These are phyloP conservation scores for Eurypyga helias DNA, from an alignment of 2,113 vertebrate genomes.

Conservation along the genomic window DNA sequence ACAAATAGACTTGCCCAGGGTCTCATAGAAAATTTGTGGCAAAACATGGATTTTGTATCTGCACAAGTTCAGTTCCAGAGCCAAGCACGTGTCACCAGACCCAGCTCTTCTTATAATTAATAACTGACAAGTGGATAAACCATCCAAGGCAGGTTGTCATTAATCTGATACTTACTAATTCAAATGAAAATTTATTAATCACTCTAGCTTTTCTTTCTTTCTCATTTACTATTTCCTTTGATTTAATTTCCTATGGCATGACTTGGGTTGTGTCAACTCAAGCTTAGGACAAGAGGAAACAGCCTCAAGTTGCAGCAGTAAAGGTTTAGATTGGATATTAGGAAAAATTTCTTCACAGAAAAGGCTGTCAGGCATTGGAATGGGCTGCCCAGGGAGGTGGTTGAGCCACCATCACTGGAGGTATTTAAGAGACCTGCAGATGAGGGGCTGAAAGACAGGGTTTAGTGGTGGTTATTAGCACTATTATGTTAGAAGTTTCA, in stretches of 20 bases:
- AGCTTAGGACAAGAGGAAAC: no score
- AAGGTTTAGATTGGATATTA: no score
- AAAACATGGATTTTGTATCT: neutral
- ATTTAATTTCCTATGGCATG: neutral
- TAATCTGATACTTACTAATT: neutral
- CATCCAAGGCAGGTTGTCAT: neutral
- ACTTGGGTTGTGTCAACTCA: neutral
- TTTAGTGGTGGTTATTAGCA: no score
- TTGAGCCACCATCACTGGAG: no score
- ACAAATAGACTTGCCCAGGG: neutral
- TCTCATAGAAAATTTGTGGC: neutral
- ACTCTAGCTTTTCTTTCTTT: neutral
- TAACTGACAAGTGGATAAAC: neutral
- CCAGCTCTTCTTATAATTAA: neutral
- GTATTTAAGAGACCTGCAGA: no score
- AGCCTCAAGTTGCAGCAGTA: no score
- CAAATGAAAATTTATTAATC: neutral
- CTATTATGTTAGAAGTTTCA: no score
- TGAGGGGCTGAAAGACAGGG: no score
- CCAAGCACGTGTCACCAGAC: neutral
- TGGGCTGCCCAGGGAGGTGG: no score
- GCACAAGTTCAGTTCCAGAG: neutral
- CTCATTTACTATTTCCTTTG: neutral
- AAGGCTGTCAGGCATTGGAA: no score
- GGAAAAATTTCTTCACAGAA: no score